Evolutionary conservation across 2,113 vertebrate species (phyloP).

Genomic region (Microcebus griseorufus): DNA sequence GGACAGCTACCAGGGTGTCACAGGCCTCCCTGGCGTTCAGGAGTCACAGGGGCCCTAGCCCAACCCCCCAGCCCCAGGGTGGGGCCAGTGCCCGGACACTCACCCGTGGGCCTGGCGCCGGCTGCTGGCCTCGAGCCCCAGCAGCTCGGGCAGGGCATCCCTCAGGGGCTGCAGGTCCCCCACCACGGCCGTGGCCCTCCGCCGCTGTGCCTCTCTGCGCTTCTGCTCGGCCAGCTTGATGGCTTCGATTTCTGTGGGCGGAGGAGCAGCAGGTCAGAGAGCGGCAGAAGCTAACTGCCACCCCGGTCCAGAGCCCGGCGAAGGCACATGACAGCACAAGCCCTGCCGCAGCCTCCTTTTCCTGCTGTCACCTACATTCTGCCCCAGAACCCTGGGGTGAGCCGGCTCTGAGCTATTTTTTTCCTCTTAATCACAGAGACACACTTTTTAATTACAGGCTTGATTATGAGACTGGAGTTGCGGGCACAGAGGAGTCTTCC

Average conservation of each 20-base stretch:
- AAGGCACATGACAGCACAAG: background rate
- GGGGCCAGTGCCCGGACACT: background rate
- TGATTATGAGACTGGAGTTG: background rate
- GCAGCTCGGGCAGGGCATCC: conserved; percentile 93
- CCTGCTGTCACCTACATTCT: background rate
- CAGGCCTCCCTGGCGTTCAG: too few species aligned
- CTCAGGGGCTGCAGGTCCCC: conserved; percentile 92
- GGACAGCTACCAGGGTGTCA: background rate
- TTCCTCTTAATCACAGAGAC: conserved; percentile 38
- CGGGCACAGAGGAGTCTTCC: background rate
- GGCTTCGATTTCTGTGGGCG: conserved; percentile 90
- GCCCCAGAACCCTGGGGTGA: background rate
- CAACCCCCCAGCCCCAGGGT: background rate
- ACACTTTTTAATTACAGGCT: background rate
- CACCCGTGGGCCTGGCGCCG: conserved; percentile 77
- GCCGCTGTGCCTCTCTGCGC: conserved; percentile 84
- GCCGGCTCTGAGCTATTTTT: background rate
- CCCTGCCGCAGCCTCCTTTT: too few species aligned
- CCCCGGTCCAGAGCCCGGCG: background rate
- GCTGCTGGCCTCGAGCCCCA: conserved; percentile 80
- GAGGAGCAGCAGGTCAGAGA: background rate
- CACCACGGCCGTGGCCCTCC: conserved; percentile 89
- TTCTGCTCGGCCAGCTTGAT: conserved; percentile 89
- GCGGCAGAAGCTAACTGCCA: too few species aligned
- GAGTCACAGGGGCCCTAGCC: too few species aligned